phyloP scores from a whole-genome alignment of 2,113 vertebrate genomes.

The Strigops habroptila region DNA sequence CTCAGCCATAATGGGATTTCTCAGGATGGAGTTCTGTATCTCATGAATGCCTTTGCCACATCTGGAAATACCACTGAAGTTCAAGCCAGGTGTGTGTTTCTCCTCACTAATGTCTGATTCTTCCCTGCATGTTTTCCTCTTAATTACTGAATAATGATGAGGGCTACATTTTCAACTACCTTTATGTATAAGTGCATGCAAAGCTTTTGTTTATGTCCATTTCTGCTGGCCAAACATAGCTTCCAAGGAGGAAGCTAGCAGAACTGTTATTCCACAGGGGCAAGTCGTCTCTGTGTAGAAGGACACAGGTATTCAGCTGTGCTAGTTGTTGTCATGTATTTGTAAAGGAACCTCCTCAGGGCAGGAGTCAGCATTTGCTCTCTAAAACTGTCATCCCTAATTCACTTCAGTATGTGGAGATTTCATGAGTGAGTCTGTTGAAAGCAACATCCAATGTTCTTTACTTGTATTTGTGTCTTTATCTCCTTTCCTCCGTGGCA shows the following conservation, averaged over 20 bases:
- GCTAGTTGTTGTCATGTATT: not conserved
- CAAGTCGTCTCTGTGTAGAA: not conserved
- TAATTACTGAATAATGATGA: not conserved
- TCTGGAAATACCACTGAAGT: constrained; percentile 53
- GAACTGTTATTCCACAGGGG: not conserved
- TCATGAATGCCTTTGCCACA: constrained; percentile 54
- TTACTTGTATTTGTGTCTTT: not conserved
- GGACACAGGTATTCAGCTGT: not conserved
- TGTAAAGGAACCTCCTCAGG: not conserved
- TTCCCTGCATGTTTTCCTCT: not conserved
- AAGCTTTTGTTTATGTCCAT: not conserved
- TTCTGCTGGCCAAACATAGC: not conserved
- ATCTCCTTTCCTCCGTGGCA: not conserved
- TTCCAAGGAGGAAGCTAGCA: not conserved
- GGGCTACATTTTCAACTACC: not conserved
- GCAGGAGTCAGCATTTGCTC: not conserved
- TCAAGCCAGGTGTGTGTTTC: constrained; percentile 74
- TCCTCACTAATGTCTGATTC: not conserved
- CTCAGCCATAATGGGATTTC: constrained; percentile 70
- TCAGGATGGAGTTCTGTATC: constrained; percentile 54
- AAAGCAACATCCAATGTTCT: not conserved
- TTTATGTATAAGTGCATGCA: not conserved
- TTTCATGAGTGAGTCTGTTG: not conserved
- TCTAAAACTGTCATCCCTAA: not conserved
- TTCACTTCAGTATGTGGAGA: not conserved